Evolutionary conservation across 2,113 vertebrate genomes (phyloP).

Genomic region (Myrmophylax atrothorax): DNA sequence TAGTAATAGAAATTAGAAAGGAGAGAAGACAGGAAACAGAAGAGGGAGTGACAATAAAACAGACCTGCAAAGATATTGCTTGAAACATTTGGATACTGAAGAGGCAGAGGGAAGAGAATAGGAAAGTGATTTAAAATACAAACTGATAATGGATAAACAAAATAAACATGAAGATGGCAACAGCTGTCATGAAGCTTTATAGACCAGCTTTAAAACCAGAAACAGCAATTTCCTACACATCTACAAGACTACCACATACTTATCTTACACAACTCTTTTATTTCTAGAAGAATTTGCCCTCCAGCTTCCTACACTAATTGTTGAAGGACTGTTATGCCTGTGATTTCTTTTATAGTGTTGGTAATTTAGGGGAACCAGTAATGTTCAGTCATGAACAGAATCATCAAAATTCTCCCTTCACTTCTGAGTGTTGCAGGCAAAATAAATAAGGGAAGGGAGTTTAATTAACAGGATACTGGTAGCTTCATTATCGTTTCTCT

Average conservation of each 20-base stretch:
- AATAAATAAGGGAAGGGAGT: neutral
- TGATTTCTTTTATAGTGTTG: neutral
- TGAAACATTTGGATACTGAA: neutral
- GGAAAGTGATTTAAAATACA: neutral
- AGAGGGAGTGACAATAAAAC: neutral
- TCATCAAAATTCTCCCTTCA: neutral
- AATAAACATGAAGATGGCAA: neutral
- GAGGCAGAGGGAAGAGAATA: neutral
- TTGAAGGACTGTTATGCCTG: neutral
- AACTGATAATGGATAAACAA: neutral
- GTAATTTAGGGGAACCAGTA: neutral
- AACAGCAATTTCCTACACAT: neutral
- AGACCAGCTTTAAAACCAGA: neutral
- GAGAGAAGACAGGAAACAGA: neutral
- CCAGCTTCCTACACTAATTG: neutral
- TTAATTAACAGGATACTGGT: neutral
- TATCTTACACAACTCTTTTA: neutral
- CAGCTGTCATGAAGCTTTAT: neutral
- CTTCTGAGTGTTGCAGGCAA: neutral
- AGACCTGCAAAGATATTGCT: neutral
- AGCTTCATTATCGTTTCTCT: neutral
- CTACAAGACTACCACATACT: neutral
- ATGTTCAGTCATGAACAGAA: neutral
- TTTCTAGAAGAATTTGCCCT: neutral
- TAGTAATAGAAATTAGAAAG: neutral